Evolutionary conservation across 1,140 invertebrate species (phyloP).

Genomic region (Tenebrio molitor): DNA sequence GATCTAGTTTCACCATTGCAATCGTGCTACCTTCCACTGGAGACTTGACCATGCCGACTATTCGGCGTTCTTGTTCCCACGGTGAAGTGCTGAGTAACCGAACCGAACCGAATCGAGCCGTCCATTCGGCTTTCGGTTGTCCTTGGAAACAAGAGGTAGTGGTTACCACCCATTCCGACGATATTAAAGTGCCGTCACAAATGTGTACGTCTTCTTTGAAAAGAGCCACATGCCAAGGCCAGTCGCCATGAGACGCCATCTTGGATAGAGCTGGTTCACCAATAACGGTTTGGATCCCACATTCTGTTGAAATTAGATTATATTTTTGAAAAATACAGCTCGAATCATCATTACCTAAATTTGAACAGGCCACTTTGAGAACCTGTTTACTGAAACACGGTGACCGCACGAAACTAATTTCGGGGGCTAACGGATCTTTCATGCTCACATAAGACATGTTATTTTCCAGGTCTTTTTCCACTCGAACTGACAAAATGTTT

Average conservation of each 20-base stretch:
- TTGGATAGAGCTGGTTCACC: slow-evolving; percentile 73
- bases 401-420: slow-evolving; percentile 84
- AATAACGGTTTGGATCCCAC: slow-evolving; percentile 80
- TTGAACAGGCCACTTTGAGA: slow-evolving; percentile 82
- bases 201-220: slow-evolving; percentile 88
- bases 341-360: slow-evolving; percentile 74
- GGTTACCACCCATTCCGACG: slow-evolving; percentile 86
- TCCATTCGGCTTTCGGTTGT: slow-evolving; percentile 88
- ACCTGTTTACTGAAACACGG: slow-evolving; percentile 83
- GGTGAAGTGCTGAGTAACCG: slow-evolving; percentile 83
- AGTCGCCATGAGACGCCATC: slow-evolving; percentile 82
- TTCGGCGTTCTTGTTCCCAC: slow-evolving; percentile 88
- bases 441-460: slow-evolving; percentile 78
- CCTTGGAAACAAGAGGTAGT: slow-evolving; percentile 92
- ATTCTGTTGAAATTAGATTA: slow-evolving; percentile 79
- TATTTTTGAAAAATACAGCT: slow-evolving; percentile 13
- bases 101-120: slow-evolving; percentile 82
- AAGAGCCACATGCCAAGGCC: slow-evolving; percentile 91
- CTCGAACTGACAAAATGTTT: slow-evolving; percentile 60
- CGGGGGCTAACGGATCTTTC: slow-evolving; percentile 81
- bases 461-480: slow-evolving; percentile 62
- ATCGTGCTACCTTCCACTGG: slow-evolving; percentile 89
- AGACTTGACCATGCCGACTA: slow-evolving; percentile 90
- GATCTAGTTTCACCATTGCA: slow-evolving; percentile 84
- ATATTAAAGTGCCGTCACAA: slow-evolving; percentile 87